phyloP scores from a whole-genome alignment of 2,797 vertebrate species.

The Premnoplex brunnescens region DNA sequence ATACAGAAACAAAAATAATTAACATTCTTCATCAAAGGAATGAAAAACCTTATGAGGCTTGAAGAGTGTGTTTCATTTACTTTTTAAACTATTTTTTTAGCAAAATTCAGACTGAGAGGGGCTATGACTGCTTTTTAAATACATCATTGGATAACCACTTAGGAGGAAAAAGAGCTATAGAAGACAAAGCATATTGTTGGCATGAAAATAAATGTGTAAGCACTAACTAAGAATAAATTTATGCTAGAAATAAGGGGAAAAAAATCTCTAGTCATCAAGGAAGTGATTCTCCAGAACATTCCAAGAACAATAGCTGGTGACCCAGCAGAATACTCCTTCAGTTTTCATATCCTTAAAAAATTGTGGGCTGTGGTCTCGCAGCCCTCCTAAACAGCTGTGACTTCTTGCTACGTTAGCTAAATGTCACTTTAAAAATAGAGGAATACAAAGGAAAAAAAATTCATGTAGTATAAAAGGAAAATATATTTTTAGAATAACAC shows the following conservation, averaged over 20 bases:
- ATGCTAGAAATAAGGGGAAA: background rate
- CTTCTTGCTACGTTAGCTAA: conserved; percentile 44
- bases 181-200: background rate
- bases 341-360: background rate
- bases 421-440: conserved; percentile 21
- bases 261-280: conserved; percentile 4
- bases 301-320: conserved; percentile 4
- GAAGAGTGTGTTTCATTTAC: background rate
- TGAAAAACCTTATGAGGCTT: background rate
- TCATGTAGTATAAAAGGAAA: background rate
- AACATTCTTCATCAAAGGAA: background rate
- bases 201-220: conserved; percentile 39
- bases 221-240: conserved; percentile 18
- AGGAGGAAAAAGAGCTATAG: conserved; percentile 8
- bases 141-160: conserved; percentile 3
- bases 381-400: background rate
- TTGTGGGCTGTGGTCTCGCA: background rate
- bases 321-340: background rate
- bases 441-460: background rate
- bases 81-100: background rate
- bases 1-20: background rate
- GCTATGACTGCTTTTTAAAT: background rate
- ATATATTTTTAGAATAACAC: background rate
- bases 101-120: background rate
- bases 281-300: conserved; percentile 11